phyloP scores from a whole-genome alignment of 1,140 invertebrate genomes.

The Saxidomus purpurata region DNA sequence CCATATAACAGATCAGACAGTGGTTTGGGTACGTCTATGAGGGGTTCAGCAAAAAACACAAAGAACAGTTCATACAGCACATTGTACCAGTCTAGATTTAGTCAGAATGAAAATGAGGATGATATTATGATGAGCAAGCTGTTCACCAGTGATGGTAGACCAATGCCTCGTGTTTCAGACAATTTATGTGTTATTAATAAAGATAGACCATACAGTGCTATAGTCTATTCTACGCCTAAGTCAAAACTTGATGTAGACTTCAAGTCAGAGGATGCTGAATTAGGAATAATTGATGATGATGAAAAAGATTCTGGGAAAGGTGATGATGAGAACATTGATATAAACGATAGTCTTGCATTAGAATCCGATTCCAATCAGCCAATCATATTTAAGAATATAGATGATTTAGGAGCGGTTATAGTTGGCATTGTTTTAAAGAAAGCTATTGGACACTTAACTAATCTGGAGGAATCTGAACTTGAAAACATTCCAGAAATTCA shows the following conservation, averaged over 20 bases:
- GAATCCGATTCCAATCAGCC: constrained; percentile 45
- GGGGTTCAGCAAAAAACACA: constrained; percentile 73
- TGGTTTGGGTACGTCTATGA: constrained; percentile 75
- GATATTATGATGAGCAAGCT: constrained; percentile 71
- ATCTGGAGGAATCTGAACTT: constrained; percentile 68
- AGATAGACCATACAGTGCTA: constrained; percentile 70
- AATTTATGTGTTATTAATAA: constrained; percentile 75
- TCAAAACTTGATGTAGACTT: constrained; percentile 51
- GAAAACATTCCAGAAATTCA: constrained; percentile 66
- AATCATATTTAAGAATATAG: constrained; percentile 78
- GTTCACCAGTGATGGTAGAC: constrained; percentile 72
- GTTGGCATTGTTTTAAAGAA: constrained; percentile 81
- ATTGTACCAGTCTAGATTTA: constrained; percentile 62
- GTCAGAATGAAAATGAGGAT: constrained; percentile 68
- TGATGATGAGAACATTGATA: constrained; percentile 61
- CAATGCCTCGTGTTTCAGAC: constrained; percentile 77
- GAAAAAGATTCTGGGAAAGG: constrained; percentile 71
- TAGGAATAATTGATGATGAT: constrained; percentile 65
- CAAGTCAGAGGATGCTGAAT: constrained; percentile 55
- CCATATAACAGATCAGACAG: constrained; percentile 76
- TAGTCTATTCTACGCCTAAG: constrained; percentile 71
- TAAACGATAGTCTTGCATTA: constrained; percentile 60
- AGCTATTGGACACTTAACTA: constrained; percentile 68
- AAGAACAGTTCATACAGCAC: constrained; percentile 53
- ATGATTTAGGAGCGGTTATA: constrained; percentile 81